phyloP scores from a whole-genome alignment of 2,797 vertebrate genomes.

The Netta rufina region DNA sequence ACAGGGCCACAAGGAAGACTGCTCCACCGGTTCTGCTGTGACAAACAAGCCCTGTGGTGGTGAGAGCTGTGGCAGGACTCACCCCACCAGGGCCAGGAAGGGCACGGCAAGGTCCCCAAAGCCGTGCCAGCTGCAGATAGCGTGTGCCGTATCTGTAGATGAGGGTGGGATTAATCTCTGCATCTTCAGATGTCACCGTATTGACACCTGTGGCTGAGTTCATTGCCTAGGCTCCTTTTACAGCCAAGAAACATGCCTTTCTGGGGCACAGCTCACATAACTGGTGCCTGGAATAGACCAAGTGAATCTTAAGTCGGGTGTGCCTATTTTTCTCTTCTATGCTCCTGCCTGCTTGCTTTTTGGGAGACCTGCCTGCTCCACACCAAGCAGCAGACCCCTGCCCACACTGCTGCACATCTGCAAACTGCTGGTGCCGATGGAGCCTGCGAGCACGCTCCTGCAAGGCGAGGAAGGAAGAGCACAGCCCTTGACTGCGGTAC shows the following conservation, averaged over 20 bases:
- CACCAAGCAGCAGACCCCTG: neutral
- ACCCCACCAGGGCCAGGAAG: neutral
- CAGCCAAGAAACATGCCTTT: neutral
- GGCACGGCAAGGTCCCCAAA: neutral
- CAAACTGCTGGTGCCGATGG: accelerated
- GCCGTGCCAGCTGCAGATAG: neutral
- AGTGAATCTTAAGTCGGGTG: neutral
- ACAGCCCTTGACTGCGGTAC: accelerated
- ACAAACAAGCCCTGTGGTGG: accelerated
- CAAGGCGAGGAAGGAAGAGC: neutral
- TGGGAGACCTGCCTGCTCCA: neutral
- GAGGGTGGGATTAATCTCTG: neutral
- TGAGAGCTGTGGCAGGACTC: neutral
- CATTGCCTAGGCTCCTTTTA: neutral
- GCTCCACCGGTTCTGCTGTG: accelerated
- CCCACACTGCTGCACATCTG: neutral
- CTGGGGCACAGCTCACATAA: neutral
- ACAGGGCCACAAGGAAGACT: neutral
- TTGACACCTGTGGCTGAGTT: neutral
- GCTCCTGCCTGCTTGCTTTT: neutral
- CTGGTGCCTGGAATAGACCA: neutral
- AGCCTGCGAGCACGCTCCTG: neutral
- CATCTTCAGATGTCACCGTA: neutral
- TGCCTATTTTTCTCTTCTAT: neutral
- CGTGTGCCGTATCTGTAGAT: neutral